Percentiles rank a stretch among this genome's conserved stretches.
These are phyloP conservation scores for Heliconius erato DNA, from an alignment of 2,888 invertebrate genomes.

Conservation along the genomic window DNA sequence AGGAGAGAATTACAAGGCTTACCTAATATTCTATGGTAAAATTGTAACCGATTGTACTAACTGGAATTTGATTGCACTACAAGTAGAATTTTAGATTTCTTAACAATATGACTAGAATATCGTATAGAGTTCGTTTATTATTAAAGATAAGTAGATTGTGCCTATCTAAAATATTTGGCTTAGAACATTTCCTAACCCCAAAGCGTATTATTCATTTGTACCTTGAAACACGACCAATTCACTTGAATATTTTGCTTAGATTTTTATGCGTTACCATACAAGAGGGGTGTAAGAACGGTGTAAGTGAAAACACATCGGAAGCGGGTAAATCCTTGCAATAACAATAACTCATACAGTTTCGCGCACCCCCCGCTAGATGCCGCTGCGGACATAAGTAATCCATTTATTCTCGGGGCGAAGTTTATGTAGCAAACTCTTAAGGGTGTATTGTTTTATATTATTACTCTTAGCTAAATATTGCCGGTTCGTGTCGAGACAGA, in stretches of 20 bases:
- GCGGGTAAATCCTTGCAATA: slow-evolving; percentile 82
- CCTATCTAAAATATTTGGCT: background rate
- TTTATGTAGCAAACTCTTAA: slow-evolving; percentile 83
- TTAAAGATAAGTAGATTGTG: background rate
- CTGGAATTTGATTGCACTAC: too few species aligned
- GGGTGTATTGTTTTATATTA: slow-evolving; percentile 82
- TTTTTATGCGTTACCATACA: slow-evolving; percentile 79
- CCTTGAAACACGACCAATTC: slow-evolving; percentile 47
- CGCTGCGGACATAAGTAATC: slow-evolving; percentile 84
- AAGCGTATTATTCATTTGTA: slow-evolving; percentile 31
- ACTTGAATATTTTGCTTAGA: slow-evolving; percentile 73
- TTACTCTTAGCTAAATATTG: slow-evolving; percentile 80
- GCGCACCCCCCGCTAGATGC: slow-evolving; percentile 83
- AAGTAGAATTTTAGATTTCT: too few species aligned
- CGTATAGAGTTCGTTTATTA: background rate
- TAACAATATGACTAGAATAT: background rate
- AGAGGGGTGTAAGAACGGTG: slow-evolving; percentile 83
- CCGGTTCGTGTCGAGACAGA: slow-evolving; percentile 64
- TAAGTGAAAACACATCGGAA: slow-evolving; percentile 84
- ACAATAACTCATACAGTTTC: slow-evolving; percentile 82
- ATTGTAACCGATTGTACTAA: too few species aligned
- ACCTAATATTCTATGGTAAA: too few species aligned
- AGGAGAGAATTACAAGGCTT: background rate
- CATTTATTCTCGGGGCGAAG: slow-evolving; percentile 85
- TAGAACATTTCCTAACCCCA: background rate